A percentile compares a stretch with the other conserved stretches of the same genome.
phyloP scores from a whole-genome alignment of 2,797 vertebrate species.

The Macrochelys suwanniensis region DNA sequence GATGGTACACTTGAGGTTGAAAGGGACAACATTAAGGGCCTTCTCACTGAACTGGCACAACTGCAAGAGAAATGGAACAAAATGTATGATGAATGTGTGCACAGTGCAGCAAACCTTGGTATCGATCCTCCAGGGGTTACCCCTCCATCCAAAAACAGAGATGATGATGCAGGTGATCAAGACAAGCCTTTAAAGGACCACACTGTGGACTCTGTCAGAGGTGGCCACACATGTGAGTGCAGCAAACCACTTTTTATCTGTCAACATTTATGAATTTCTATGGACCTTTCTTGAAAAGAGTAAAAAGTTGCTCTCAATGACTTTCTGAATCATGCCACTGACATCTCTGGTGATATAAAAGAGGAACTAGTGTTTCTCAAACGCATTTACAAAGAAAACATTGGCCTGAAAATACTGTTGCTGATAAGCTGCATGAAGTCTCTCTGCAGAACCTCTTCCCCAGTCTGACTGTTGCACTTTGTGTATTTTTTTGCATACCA shows the following conservation, averaged over 20 bases:
- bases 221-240: neutral
- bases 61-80: neutral
- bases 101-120: neutral
- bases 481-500: neutral
- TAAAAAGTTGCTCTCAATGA: neutral
- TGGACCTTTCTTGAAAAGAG: neutral
- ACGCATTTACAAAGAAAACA: neutral
- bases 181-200: neutral
- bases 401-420: neutral
- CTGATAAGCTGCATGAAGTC: neutral
- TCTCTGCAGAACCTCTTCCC: neutral
- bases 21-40: neutral
- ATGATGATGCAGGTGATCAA: neutral
- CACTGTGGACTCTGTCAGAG: neutral
- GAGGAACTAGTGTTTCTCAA: neutral
- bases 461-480: neutral
- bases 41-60: neutral
- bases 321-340: neutral
- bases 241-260: neutral
- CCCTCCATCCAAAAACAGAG: neutral
- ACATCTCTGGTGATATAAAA: neutral
- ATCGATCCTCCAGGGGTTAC: neutral
- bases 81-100: neutral
- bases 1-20: neutral
- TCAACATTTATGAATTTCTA: neutral